Conservation (phyloP, 1,140 invertebrate genomes). For the Ips nitidus region DNA sequence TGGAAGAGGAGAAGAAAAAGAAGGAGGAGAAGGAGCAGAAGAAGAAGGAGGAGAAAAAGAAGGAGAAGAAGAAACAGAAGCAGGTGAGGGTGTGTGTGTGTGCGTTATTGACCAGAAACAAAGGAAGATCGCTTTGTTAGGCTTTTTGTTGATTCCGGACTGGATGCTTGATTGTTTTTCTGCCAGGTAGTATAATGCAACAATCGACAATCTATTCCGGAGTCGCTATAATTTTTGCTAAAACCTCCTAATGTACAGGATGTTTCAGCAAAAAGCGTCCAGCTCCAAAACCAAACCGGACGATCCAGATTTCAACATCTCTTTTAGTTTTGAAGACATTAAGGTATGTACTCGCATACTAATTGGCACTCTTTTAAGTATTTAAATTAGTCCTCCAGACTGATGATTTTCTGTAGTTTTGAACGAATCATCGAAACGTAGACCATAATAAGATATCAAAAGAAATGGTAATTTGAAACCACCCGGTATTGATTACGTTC, state of each 20-base stretch:
- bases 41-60: conserved; percentile 56
- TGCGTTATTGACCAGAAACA: conserved; percentile 9
- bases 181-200: background rate
- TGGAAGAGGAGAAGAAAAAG: conserved; percentile 65
- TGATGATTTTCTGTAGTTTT: too few relatives aligned
- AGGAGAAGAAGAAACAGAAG: conserved; percentile 53
- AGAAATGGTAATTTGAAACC: too few relatives aligned
- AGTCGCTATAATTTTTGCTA: conserved; percentile 28
- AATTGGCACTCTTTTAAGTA: conserved; percentile 15
- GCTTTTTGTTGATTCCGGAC: conserved; percentile 22
- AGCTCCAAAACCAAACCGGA: conserved; percentile 35
- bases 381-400: background rate
- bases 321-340: conserved; percentile 37
- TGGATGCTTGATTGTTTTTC: conserved; percentile 26
- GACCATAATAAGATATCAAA: too few relatives aligned
- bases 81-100: conserved; percentile 56
- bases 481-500: too few relatives aligned
- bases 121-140: conserved; percentile 33
- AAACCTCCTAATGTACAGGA: conserved; percentile 34
- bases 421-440: too few relatives aligned
- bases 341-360: conserved; percentile 36
- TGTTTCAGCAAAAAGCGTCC: conserved; percentile 38
- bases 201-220: conserved; percentile 24
- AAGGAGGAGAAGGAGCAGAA: conserved; percentile 65
- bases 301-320: conserved; percentile 38